Conservation (phyloP, 2,113 vertebrate genomes). For the Crocuta crocuta region DNA sequence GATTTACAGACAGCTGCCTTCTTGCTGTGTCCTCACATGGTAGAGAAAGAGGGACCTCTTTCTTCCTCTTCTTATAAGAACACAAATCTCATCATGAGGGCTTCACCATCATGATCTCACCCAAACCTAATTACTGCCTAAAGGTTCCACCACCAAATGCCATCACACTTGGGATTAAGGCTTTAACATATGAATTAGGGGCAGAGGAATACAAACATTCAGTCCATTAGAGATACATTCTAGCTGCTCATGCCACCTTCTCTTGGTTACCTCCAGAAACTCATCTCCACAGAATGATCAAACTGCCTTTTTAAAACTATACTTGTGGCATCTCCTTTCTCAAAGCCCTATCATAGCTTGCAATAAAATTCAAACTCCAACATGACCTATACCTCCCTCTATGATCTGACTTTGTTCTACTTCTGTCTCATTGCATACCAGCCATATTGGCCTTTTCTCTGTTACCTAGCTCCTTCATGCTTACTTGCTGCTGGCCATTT, state of each 20-base stretch:
- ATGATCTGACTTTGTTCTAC: neutral
- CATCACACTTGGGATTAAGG: neutral
- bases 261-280: neutral
- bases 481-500: neutral
- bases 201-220: neutral
- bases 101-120: neutral
- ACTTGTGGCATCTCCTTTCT: neutral
- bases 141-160: neutral
- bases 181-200: neutral
- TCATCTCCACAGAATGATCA: neutral
- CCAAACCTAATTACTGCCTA: neutral
- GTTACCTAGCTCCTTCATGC: neutral
- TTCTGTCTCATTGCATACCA: neutral
- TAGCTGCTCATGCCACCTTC: neutral
- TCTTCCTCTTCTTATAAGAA: neutral
- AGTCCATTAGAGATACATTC: neutral
- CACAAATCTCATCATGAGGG: neutral
- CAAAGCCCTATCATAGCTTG: neutral
- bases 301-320: neutral
- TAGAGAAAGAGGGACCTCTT: neutral
- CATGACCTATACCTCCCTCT: neutral
- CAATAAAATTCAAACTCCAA: constrained; percentile 22
- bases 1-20: neutral
- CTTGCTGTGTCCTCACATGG: neutral
- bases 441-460: neutral